Evolutionary conservation across 2,113 vertebrate genomes (phyloP).

Genomic region (Perognathus longimembris): DNA sequence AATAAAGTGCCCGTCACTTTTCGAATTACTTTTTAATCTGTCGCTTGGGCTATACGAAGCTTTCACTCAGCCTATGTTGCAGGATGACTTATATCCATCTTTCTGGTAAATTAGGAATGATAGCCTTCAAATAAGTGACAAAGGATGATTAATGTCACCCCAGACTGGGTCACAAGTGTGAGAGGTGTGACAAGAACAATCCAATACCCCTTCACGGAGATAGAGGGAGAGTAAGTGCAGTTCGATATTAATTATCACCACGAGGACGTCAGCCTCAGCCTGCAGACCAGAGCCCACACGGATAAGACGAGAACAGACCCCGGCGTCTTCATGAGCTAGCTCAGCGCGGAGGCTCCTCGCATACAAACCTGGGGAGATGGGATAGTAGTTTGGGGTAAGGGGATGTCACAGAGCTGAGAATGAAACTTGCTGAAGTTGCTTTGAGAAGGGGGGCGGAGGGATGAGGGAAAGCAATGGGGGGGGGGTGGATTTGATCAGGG

Average conservation of each 20-base stretch:
- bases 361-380: not conserved
- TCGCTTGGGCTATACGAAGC: not conserved
- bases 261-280: no score
- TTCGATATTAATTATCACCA: constrained; percentile 60
- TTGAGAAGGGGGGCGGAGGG: no score
- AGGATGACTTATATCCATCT: not conserved
- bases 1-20: not conserved
- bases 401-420: no score
- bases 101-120: constrained; percentile 62
- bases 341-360: not conserved
- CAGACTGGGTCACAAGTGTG: constrained; percentile 11
- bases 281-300: not conserved
- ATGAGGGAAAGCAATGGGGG: no score
- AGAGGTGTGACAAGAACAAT: constrained; percentile 70
- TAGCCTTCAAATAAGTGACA: constrained; percentile 57
- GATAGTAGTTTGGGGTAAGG: not conserved
- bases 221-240: not conserved
- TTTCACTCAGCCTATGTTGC: not conserved
- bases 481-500: no score
- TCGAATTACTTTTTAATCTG: not conserved
- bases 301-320: accelerated
- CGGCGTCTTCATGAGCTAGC: no score
- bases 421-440: no score
- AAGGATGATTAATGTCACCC: constrained; percentile 50
- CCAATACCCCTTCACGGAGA: constrained; percentile 52